phyloP scores from a whole-genome alignment of 2,888 invertebrate genomes.

The Geophilus truncorum region DNA sequence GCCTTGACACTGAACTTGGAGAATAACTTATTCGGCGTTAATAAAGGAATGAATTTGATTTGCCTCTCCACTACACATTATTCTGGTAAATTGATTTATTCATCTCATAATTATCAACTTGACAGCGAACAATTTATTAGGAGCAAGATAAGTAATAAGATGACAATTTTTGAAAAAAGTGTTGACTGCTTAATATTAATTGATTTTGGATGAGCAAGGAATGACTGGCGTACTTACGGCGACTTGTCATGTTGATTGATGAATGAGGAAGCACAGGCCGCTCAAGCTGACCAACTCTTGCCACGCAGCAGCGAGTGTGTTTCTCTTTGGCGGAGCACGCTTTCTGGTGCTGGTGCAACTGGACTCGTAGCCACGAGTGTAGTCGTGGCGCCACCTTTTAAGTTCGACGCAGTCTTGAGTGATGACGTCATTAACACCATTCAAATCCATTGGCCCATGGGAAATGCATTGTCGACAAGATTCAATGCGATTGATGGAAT shows the following conservation, averaged over 20 bases:
- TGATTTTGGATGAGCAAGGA: background rate
- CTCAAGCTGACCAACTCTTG: conserved; percentile 2
- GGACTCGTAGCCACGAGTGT: background rate
- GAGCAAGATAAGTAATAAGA: background rate
- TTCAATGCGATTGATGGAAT: background rate
- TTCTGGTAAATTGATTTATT: background rate
- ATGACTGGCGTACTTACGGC: background rate
- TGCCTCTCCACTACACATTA: background rate
- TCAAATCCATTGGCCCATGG: conserved; percentile 7
- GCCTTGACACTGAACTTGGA: conserved; percentile 6
- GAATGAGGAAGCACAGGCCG: background rate
- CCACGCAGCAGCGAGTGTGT: conserved; percentile 13
- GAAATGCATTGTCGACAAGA: background rate
- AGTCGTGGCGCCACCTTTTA: conserved; percentile 16
- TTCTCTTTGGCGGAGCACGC: conserved; percentile 1
- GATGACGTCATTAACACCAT: background rate
- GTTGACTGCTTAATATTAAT: background rate
- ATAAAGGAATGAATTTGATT: background rate
- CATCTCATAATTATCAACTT: background rate
- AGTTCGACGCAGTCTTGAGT: background rate
- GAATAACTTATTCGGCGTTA: background rate
- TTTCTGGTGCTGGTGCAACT: background rate
- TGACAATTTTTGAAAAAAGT: background rate
- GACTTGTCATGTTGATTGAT: conserved; percentile 17
- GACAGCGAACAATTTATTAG: background rate